Base-by-base conservation (phyloP, 2,797 vertebrate species). In the Silurus lanzhouensis region DNA sequence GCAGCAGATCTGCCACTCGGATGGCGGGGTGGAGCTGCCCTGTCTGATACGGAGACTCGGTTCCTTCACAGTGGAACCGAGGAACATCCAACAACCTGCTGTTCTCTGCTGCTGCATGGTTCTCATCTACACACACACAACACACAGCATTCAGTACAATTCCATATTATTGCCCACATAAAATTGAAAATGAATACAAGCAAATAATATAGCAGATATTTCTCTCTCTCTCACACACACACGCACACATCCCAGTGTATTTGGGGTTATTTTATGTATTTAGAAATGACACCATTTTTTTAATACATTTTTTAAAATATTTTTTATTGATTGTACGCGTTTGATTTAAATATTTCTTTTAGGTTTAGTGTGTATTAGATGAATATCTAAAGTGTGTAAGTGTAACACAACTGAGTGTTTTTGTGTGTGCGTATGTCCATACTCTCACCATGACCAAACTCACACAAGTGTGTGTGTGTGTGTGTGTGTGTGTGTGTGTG, bases 11-110 rank as follows among this genome's bases (percentile, higher is more conserved):
- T 1, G 98, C 98, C 85, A 99, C 98, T 81, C 98, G 94, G 92
- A 99, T 99, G 88, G 98, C 98, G 0, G 98, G 98, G 92, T 99
- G 98, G 76, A 99, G 96, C 91, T 99, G 98, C 64, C 98, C 98
- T 0, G 98, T 99, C 93, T 99, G 98, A 90, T 99, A 99, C 0
- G 98, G 98, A 12, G 98, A 99, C 79, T 99, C 98, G 0, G 98
- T 98, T 85, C 98, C 98, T 91, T 99, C 98, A 0, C 98, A 99
- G 89, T 99, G 97, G 89, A 99, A 99, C 52, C 98, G 97, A 81
- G 98, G 97, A 20, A 99, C 97, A 44, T 99, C 98, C 88, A 99
- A 93, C 55, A 99, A 96, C 1, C 96, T 93, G 89, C 97, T 99
- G 92, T 97, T 98, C 92, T 99, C 98, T 8, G 96, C 97, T 1